A percentile compares a stretch with the other conserved stretches of the same genome.
Evolutionary conservation across 1,140 invertebrate species (phyloP).

Genomic region (Rhizoglyphus robini): DNA sequence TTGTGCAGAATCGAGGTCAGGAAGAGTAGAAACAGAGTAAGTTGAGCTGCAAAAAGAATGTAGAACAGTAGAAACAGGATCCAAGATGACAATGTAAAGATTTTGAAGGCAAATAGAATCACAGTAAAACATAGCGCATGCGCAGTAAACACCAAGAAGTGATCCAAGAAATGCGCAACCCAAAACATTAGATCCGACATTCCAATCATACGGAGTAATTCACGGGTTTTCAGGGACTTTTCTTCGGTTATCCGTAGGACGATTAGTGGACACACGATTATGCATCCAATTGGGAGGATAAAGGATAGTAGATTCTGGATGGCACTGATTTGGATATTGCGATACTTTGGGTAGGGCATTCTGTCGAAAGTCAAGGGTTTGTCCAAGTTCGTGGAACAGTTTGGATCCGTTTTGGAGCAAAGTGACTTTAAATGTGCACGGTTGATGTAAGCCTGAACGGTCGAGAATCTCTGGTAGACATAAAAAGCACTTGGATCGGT

Average conservation of each 20-base stretch:
- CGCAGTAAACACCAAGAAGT: background rate
- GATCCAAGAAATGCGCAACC: slow-evolving; percentile 3
- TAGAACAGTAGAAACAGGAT: background rate
- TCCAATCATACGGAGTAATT: slow-evolving; percentile 19
- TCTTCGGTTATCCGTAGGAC: slow-evolving; percentile 18
- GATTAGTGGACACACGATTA: slow-evolving; percentile 1
- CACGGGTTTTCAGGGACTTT: background rate
- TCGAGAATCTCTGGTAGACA: background rate
- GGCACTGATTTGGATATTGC: background rate
- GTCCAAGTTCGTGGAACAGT: background rate
- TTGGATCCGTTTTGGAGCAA: background rate
- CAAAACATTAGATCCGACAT: slow-evolving; percentile 16
- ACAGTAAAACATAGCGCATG: background rate
- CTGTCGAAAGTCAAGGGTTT: background rate
- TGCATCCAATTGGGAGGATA: slow-evolving; percentile 9
- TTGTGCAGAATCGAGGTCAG: background rate
- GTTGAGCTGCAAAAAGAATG: background rate
- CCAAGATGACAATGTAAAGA: background rate
- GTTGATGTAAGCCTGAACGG: background rate
- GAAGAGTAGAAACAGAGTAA: background rate
- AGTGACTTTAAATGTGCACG: background rate
- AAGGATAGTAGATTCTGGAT: background rate
- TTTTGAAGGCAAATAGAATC: background rate
- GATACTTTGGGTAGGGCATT: slow-evolving; percentile 3
- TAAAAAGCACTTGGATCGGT: background rate